These are phyloP conservation scores for Drosophila trichaetosa DNA, from an alignment of 2,888 invertebrate species.

Conservation along the genomic window DNA sequence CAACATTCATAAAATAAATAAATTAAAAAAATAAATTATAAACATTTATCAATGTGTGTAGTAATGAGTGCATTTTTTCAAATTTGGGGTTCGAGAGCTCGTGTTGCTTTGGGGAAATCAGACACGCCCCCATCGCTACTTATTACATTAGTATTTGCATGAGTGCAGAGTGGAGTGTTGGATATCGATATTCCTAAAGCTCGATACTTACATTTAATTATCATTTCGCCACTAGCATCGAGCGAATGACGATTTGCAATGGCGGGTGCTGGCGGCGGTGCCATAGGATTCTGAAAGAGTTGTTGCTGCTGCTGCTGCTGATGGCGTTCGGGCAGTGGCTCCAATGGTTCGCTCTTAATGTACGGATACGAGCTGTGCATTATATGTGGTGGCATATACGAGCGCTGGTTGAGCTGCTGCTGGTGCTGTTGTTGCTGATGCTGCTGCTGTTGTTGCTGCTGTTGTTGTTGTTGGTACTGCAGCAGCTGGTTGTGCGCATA, in stretches of 20 bases:
- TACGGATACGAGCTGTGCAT: conserved; percentile 70
- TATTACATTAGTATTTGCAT: conserved; percentile 28
- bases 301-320: conserved; percentile 52
- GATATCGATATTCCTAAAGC: conserved; percentile 53
- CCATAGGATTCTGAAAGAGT: conserved; percentile 66
- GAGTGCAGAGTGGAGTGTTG: conserved; percentile 5
- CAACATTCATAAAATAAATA: neutral
- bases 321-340: conserved; percentile 53
- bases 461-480: conserved; percentile 73
- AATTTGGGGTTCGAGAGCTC: neutral
- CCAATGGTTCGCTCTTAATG: conserved; percentile 79
- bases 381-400: conserved; percentile 66
- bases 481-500: conserved; percentile 79
- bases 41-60: neutral
- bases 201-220: conserved; percentile 74
- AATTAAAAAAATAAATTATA: neutral
- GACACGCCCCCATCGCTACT: conserved; percentile 20
- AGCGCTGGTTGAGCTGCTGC: conserved; percentile 63
- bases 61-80: neutral
- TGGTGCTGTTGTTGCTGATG: conserved; percentile 54
- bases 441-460: conserved; percentile 53
- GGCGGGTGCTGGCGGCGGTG: conserved; percentile 66
- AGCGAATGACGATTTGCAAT: conserved; percentile 42
- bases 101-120: neutral
- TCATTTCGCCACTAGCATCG: conserved; percentile 62